Conservation (phyloP, 1,140 invertebrate species). For the Epicauta chinensis region DNA sequence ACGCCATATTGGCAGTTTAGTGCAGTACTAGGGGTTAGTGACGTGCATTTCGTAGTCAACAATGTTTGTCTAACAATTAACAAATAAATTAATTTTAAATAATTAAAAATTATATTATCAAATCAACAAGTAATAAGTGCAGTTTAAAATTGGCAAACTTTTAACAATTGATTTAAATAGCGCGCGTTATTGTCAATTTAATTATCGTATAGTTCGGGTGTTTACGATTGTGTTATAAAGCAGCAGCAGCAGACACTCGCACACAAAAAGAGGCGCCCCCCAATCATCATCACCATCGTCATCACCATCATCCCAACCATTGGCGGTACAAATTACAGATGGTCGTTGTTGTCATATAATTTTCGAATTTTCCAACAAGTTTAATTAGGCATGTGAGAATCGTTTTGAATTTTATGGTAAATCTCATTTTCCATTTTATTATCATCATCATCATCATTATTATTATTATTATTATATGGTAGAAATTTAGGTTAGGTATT, state of each 20-base stretch:
- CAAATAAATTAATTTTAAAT: neutral
- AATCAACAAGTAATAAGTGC: too few species aligned
- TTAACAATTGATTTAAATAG: conserved; percentile 38
- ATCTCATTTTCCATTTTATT: too few species aligned
- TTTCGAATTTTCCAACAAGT: too few species aligned
- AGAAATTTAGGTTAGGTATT: conserved; percentile 16
- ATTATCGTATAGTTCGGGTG: conserved; percentile 36
- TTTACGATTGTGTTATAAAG: conserved; percentile 38
- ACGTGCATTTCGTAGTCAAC: conserved; percentile 29
- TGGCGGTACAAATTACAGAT: conserved; percentile 37
- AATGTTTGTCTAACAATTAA: conserved; percentile 16
- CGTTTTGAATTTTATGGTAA: too few species aligned
- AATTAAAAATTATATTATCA: too few species aligned
- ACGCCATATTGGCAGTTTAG: conserved; percentile 50
- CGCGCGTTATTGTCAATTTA: conserved; percentile 32
- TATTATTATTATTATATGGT: too few species aligned
- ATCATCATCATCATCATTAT: too few species aligned
- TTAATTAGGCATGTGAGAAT: too few species aligned
- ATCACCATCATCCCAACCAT: conserved; percentile 30
- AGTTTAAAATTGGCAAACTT: neutral
- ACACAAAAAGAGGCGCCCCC: conserved; percentile 6
- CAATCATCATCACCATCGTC: too few species aligned
- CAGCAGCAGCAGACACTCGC: too few species aligned
- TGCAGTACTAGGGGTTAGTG: conserved; percentile 41
- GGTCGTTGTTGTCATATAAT: conserved; percentile 32